phyloP scores from a whole-genome alignment of 2,797 vertebrate genomes.

The Acanthurus tractus region DNA sequence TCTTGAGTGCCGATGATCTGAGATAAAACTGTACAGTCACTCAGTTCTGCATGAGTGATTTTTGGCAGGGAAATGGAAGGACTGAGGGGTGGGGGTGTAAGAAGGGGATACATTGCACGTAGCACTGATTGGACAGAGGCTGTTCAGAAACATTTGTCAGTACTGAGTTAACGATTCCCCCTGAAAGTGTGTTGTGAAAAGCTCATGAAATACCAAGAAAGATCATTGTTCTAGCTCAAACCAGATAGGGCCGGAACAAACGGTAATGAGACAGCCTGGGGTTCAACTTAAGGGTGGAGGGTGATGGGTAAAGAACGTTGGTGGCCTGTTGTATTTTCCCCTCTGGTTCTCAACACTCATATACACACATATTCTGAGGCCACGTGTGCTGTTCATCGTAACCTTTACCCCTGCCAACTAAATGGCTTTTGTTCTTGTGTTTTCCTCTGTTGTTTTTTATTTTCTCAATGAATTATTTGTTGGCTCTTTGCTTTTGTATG shows the following conservation, averaged over 20 bases:
- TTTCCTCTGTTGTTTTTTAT: slow-evolving; percentile 72
- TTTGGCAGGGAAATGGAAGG: slow-evolving; percentile 28
- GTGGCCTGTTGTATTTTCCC: slow-evolving; percentile 39
- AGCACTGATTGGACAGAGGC: slow-evolving; percentile 40
- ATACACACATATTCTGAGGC: slow-evolving; percentile 18
- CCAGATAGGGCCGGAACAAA: slow-evolving; percentile 44
- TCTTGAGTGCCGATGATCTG: slow-evolving; percentile 76
- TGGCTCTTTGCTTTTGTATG: slow-evolving; percentile 77
- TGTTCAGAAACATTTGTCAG: slow-evolving; percentile 40
- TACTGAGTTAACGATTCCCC: slow-evolving; percentile 49
- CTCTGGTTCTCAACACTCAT: slow-evolving; percentile 35
- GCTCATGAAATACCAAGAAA: slow-evolving; percentile 49
- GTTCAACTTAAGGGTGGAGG: slow-evolving; percentile 48
- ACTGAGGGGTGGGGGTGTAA: slow-evolving; percentile 5
- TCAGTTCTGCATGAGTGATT: slow-evolving; percentile 73
- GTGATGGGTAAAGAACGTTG: slow-evolving; percentile 8
- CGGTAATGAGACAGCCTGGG: slow-evolving; percentile 15
- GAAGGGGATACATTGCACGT: slow-evolving; percentile 51
- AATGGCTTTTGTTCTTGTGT: slow-evolving; percentile 80
- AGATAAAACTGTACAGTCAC: slow-evolving; percentile 74
- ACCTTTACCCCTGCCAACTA: slow-evolving; percentile 57
- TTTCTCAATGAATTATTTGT: slow-evolving; percentile 86
- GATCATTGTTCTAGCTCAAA: slow-evolving; percentile 61
- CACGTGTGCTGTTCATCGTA: slow-evolving; percentile 7
- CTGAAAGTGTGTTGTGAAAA: slow-evolving; percentile 59